phyloP scores from a whole-genome alignment of 1,140 invertebrate genomes.

The Lepidostoma basale region DNA sequence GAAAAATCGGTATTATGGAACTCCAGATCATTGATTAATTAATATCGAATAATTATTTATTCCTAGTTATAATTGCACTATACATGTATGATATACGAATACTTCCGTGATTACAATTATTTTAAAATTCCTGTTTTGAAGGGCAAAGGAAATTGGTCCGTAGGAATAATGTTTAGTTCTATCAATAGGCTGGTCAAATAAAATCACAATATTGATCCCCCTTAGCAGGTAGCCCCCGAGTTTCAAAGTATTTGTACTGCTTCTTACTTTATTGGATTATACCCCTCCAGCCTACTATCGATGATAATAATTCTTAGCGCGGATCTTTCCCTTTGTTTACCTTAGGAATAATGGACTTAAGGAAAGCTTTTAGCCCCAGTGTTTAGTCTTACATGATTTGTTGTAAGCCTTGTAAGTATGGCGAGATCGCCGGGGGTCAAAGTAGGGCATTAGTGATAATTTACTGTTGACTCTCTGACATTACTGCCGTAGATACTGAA shows the following conservation, averaged over 20 bases:
- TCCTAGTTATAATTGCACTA: too few relatives aligned
- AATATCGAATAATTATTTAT: too few relatives aligned
- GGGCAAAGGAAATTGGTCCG: too few relatives aligned
- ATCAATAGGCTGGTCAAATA: conserved; percentile 7
- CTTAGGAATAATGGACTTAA: conserved; percentile 21
- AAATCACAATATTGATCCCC: background rate
- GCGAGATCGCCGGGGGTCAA: conserved; percentile 2
- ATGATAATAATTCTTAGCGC: conserved; percentile 16
- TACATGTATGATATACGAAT: too few relatives aligned
- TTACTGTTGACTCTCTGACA: conserved; percentile 21
- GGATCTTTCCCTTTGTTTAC: conserved; percentile 12
- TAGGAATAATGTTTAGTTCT: too few relatives aligned
- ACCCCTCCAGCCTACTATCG: background rate
- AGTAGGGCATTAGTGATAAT: conserved; percentile 19
- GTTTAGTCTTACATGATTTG: conserved; percentile 28
- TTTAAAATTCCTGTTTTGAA: too few relatives aligned
- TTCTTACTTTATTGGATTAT: conserved; percentile 35
- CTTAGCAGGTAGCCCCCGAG: background rate
- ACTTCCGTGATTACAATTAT: too few relatives aligned
- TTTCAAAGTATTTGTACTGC: conserved; percentile 24
- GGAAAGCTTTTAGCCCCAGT: conserved; percentile 27
- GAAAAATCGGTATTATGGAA: too few relatives aligned
- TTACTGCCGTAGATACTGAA: conserved; percentile 11
- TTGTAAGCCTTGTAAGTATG: conserved; percentile 12
- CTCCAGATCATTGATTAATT: too few relatives aligned